Base-by-base conservation (phyloP, 2,797 vertebrate genomes). In the Syngnathus acus region DNA sequence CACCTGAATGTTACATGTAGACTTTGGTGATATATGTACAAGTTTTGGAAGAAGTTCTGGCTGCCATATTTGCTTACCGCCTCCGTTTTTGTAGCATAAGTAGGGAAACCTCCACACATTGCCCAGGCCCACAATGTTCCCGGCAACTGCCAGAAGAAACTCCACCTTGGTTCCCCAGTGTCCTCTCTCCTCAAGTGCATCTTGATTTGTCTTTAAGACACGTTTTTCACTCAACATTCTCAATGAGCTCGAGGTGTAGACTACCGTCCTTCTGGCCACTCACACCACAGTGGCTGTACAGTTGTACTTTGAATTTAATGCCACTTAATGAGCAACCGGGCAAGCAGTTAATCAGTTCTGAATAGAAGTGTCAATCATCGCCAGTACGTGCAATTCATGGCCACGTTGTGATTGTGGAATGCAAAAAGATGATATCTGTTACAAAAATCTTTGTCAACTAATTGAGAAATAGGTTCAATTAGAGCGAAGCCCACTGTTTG, bases 71-170 rank as follows among this genome's bases (percentile, higher is more conserved):
- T 76, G 64, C 84, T 83, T 82, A 91, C 91, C 90, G 0, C 90
- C 91, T 72, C 90, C 89, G 14, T 92, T 90, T 81, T 87, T 91
- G 79, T 92, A 92, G 76, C 91, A 92, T 40, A 92, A 88, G 67
- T 92, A 90, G 2, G 91, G 89, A 74, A 91, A 92, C 75, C 90
- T 84, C 90, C 89, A 91, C 51, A 92, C 88, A 0, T 91, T 91
- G 13, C 90, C 90, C 45, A 91, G 71, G 14, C 91, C 92, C 0
- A 91, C 84, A 38, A 90, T 71, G 64, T 86, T 80, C 48, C 90
- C 89, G 0, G 88, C 90, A 42, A 90, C 84, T 17, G 87, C 89
- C 71, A 91, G 76, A 60, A 92, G 77, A 67, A 87, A 91, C 69
- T 92, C 89, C 6, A 68, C 42, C 72, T 90, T 90, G 62, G 75